phyloP scores from a whole-genome alignment of 2,888 invertebrate genomes.

The Macrophya alboannulata region DNA sequence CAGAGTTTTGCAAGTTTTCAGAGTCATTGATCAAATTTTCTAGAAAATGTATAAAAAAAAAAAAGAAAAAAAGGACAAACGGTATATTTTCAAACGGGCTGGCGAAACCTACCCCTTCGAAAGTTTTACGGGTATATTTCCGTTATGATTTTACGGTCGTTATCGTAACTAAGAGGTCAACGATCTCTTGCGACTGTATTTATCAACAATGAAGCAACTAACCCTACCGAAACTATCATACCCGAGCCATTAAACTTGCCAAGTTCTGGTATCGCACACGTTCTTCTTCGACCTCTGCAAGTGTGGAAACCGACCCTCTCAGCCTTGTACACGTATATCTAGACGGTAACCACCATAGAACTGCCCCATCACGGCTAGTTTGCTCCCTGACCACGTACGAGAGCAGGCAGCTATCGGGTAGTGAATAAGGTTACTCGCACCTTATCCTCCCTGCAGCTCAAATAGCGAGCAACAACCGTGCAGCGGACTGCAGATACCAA shows the following conservation, averaged over 20 bases:
- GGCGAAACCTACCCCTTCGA: too few species aligned
- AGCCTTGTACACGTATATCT: neutral
- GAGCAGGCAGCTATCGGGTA: conserved; percentile 25
- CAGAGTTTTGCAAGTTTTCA: too few species aligned
- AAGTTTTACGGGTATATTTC: neutral
- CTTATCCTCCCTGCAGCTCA: neutral
- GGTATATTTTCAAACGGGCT: too few species aligned
- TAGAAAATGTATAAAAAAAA: too few species aligned
- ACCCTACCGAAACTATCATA: conserved; percentile 38
- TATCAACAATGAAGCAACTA: conserved; percentile 44
- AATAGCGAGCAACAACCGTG: conserved; percentile 42
- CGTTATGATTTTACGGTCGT: neutral
- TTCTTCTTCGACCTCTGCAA: conserved; percentile 11
- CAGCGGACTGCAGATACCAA: neutral
- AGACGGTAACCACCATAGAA: conserved; percentile 22
- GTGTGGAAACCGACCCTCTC: conserved; percentile 3
- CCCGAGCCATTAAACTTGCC: conserved; percentile 50
- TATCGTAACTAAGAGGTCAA: neutral
- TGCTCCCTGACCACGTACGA: conserved; percentile 50
- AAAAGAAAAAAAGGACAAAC: too few species aligned
- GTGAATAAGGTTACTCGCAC: conserved; percentile 48
- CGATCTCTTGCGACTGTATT: conserved; percentile 12
- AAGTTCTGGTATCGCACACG: conserved; percentile 48
- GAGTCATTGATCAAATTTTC: too few species aligned
- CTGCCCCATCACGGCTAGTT: conserved; percentile 46